Conservation (phyloP, 2,888 invertebrate genomes). For the Hipparchia semele region DNA sequence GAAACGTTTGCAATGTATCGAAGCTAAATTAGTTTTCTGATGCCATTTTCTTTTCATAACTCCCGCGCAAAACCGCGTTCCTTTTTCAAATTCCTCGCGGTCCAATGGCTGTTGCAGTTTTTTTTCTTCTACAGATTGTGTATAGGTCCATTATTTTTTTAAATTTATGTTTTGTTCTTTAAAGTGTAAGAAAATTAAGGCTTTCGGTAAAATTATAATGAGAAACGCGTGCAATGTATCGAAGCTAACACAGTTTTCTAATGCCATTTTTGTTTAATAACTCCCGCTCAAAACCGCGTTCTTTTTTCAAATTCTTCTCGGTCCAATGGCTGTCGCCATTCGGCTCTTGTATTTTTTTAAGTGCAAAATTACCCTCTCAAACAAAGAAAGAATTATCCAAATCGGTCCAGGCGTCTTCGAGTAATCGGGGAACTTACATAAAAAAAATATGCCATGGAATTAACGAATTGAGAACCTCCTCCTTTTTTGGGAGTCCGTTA, state of each 20-base stretch:
- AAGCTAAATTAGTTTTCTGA: constrained; percentile 42
- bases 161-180: neutral
- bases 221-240: too few relatives aligned
- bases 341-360: neutral
- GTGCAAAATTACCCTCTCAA: neutral
- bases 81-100: constrained; percentile 31
- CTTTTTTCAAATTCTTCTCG: constrained; percentile 30
- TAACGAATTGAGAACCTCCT: too few relatives aligned
- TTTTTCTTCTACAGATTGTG: neutral
- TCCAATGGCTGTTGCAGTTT: neutral
- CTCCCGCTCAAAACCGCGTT: constrained; percentile 42
- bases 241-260: too few relatives aligned
- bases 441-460: too few relatives aligned
- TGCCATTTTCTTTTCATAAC: constrained; percentile 47
- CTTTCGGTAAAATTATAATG: too few relatives aligned
- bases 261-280: constrained; percentile 39
- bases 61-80: constrained; percentile 43
- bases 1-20: constrained; percentile 55
- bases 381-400: too few relatives aligned
- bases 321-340: neutral
- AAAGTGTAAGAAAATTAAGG: too few relatives aligned
- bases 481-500: too few relatives aligned
- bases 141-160: neutral
- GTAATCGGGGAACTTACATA: too few relatives aligned
- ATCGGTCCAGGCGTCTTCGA: too few relatives aligned